Base-by-base conservation (phyloP, 2,888 invertebrate genomes). In the Dryococelus australis region DNA sequence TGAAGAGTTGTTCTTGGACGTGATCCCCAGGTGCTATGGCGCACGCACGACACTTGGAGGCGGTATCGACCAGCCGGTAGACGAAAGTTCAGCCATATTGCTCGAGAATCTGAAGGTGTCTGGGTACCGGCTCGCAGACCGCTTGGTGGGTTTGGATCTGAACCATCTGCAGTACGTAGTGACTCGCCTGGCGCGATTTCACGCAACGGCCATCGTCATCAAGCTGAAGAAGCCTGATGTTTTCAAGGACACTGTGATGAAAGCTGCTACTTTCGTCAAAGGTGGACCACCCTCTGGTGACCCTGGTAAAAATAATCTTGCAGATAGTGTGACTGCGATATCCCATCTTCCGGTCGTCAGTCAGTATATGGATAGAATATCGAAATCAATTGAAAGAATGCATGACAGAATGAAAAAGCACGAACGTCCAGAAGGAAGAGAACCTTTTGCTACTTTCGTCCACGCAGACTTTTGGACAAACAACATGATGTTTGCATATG, bases 401-500 rank as follows among this genome's bases (percentile, higher is more conserved):
- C 24, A 65, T n/a, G 65, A 87, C 0, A 27, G 12, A 26, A 83
- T 27, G 26, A 13, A 0, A 20, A 53, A 13, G 2, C 28, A 9
- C 6, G 43, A 53, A 0, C 86, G 51, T 47, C 24, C 26, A 28
- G 86, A 86, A 0, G 90, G 91, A 0, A 86, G 88, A 9, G 93
- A 93, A 43, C 92, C 93, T 0, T 95, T 94, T 92, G 93, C 92
- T 0, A 93, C 94, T 0, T 92, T 94, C 28, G 92, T 93, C 0
- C 95, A 95, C 89, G 92, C 92, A 0, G 95, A 95, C 90, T 93
- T 94, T 86, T 95, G 95, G 95, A 93, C 94, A 24, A 95, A 95
- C 90, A 95, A 95, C 89, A 92, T 95, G 0, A 93, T 95, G 93
- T 91, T 95, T 24, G 91, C 92, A 87, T 92, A 92, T 87, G 93